These are phyloP conservation scores for Euproctis similis DNA, from an alignment of 2,888 invertebrate genomes.

Conservation along the genomic window DNA sequence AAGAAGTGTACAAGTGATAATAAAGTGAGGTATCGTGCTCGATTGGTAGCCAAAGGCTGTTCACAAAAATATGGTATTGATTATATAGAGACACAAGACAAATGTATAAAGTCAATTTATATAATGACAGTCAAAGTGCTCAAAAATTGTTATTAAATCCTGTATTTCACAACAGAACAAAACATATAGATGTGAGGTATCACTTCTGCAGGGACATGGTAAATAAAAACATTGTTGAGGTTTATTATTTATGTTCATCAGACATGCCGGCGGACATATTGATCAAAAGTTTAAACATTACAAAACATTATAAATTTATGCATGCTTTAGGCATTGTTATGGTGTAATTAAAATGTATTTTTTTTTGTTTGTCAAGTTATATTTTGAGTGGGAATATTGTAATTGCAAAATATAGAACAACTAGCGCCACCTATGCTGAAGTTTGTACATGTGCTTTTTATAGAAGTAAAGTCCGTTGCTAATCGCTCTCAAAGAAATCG, in stretches of 20 bases:
- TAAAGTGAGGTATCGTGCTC: too few species aligned
- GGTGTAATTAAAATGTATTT: neutral
- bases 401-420: slow-evolving; percentile 1
- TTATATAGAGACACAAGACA: too few species aligned
- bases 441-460: too few species aligned
- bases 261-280: slow-evolving; percentile 3
- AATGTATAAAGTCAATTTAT: neutral
- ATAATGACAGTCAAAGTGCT: slow-evolving; percentile 3
- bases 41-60: too few species aligned
- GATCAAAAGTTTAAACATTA: slow-evolving; percentile 5
- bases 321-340: neutral
- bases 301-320: neutral
- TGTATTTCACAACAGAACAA: neutral
- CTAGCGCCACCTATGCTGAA: neutral
- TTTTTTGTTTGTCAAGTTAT: neutral
- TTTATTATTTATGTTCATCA: slow-evolving; percentile 8
- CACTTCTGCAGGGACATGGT: neutral
- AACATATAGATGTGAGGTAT: too few species aligned
- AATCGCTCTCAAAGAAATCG: too few species aligned
- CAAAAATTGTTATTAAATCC: slow-evolving; percentile 1
- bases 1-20: too few species aligned
- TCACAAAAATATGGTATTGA: too few species aligned
- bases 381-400: too few species aligned
- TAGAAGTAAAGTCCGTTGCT: too few species aligned
- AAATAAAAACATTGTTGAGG: slow-evolving; percentile 6